Percentiles rank a stretch among this genome's conserved stretches.
Conservation (phyloP, 2,113 vertebrate species). For the Peromyscus californicus region DNA sequence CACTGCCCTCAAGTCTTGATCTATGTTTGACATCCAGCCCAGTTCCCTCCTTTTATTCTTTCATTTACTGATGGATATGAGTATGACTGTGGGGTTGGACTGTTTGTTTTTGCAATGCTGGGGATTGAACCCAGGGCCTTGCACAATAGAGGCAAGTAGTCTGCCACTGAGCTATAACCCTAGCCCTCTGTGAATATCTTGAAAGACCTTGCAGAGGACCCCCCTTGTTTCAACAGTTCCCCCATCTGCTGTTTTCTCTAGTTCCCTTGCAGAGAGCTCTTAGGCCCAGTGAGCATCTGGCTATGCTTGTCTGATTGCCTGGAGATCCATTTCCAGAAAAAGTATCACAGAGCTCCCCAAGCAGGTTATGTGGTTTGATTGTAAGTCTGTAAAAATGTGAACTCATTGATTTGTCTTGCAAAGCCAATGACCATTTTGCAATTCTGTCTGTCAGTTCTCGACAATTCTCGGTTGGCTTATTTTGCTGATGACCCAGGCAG, state of each 20-base stretch:
- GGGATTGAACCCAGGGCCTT: not conserved
- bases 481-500: conserved; percentile 26
- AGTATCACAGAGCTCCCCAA: not conserved
- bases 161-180: not conserved
- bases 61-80: not conserved
- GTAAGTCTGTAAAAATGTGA: conserved; percentile 1
- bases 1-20: not conserved
- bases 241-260: not conserved
- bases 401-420: conserved; percentile 26
- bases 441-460: conserved; percentile 40
- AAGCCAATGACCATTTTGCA: not conserved
- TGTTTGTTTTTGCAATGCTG: not conserved
- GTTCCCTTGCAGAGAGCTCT: not conserved
- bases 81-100: not conserved
- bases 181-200: not conserved
- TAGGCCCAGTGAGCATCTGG: not conserved
- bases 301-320: not conserved
- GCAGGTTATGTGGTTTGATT: conserved; percentile 46
- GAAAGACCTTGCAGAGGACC: not conserved
- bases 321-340: conserved; percentile 26
- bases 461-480: conserved; percentile 20
- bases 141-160: not conserved
- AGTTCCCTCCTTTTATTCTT: not conserved
- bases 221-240: not conserved
- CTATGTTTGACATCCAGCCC: not conserved